Base-by-base conservation (phyloP, 2,797 vertebrate genomes). In the Poecilia gillii region DNA sequence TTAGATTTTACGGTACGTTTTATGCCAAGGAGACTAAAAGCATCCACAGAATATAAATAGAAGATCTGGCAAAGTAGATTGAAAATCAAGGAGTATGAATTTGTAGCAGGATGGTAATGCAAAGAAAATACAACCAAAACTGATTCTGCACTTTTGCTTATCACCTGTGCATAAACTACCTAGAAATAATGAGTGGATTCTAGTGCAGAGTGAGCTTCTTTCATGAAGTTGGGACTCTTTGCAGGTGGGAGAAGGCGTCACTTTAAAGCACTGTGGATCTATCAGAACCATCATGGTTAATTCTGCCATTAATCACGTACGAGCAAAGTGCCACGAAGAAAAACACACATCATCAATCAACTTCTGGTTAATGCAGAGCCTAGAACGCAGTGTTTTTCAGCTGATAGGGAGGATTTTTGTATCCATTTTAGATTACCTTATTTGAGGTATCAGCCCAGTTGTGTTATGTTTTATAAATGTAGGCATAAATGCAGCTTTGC, bases 251-350 rank as follows among this genome's bases (percentile, higher is more conserved):
- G 57, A 46, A 36, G 74, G 57, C 28, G n/a, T 62, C 28, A 46
- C 55, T 75, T 75, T 75, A 9, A 75, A 47, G 59, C 57, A 64
- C 9, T 3, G 20, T 47, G 74, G 57, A 33, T 75, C 57, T 64
- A 62, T 75, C 74, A 75, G 74, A 75, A 75, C 74, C 59, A 47
- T 64, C 74, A 64, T 2, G 3, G 57, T 64, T 75, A 75, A 75
- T 75, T 75, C 74, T 64, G 43, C 57, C 74, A 75, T 75, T 75
- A 75, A 75, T 75, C 74, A 64, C 11, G 43, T 64, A 14, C 41
- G 43, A 64, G 57, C 31, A 75, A 75, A 68, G 85, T 81, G 82
- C 79, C 83, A 80, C 79, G 62, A 87, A 90, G 78, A 81, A 88
- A 76, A 85, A 84, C 31, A 75, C 45, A 46, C 31, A 64, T 33